Evolutionary conservation across 2,888 invertebrate genomes (phyloP), one percentile per base, ranked within the genome.

Genomic region (Neocrepidodera transversa): DNA sequence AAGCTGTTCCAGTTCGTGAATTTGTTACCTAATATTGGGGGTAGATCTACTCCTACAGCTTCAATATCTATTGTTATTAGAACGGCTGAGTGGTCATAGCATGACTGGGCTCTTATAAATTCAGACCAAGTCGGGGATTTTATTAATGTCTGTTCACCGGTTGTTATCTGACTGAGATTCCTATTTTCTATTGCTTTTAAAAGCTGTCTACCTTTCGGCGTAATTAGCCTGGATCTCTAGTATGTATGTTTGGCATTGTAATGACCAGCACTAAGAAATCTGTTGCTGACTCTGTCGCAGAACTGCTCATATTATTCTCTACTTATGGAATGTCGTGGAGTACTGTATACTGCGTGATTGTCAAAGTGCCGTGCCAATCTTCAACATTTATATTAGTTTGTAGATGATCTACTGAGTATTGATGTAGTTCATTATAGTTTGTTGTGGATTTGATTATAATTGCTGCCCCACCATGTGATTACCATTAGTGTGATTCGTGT

Each of bases 271-370:
- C 28, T 8, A 10, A 51, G 1, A 50, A 50, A 50, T 17, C 32
- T 36, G 10, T 20, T 38, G 13, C 51, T 40, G 5, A 51, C 8
- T 23, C n/a, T 18, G 4, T 2, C n/a, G 14, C 38, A 36, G 14
- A 51, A 38, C 6, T 36, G 14, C 14, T 13, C 18, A 18, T 23
- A 23, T 30, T 48, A 2, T 30, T 14, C 6, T 42, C 23, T 23
- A 28, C 28, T 28, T 28, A 28, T 8, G 5, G 28, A 28, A 13
- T 36, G 38, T 26, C 40, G 16, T 17, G 45, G 45, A 3, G 53
- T 43, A 30, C 53, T 26, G 18, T 54, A 54, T n/a, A 54, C 18
- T 43, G 53, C 54, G 58, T 32, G 55, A 64, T 28, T 17, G 28
- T 51, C 17, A 51, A 3, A 14, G 18, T 2, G 23, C 38, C 20